Conservation (phyloP, 2,888 invertebrate genomes). For the Prosopocoilus inquinatus region DNA sequence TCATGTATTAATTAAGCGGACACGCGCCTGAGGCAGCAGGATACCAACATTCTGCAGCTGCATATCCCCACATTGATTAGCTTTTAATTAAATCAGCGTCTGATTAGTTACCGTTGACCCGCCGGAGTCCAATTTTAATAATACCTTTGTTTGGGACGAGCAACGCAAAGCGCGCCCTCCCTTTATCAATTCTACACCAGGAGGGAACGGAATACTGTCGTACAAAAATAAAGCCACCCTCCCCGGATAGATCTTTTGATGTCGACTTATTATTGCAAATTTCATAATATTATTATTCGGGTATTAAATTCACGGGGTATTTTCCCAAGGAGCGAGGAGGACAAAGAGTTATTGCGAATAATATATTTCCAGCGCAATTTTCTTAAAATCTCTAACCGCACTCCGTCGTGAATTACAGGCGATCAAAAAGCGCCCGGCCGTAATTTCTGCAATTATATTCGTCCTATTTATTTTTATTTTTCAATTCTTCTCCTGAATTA, state of each 20-base stretch:
- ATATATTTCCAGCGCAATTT: slow-evolving; percentile 3
- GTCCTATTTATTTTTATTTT: too few relatives aligned
- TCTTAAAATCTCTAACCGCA: background rate
- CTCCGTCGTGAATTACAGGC: too few relatives aligned
- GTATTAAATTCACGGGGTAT: slow-evolving; percentile 15
- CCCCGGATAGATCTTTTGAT: slow-evolving; percentile 7
- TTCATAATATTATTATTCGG: slow-evolving; percentile 14
- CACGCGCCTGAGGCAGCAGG: slow-evolving; percentile 37
- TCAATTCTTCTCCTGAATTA: too few relatives aligned
- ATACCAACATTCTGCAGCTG: slow-evolving; percentile 38
- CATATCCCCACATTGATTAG: slow-evolving; percentile 38
- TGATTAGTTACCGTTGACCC: slow-evolving; percentile 27
- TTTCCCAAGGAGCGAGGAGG: background rate
- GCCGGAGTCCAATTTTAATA: background rate
- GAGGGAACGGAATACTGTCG: background rate
- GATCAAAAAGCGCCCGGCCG: too few relatives aligned
- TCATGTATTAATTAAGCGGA: slow-evolving; percentile 46
- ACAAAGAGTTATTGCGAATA: slow-evolving; percentile 1
- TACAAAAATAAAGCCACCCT: background rate
- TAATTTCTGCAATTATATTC: too few relatives aligned
- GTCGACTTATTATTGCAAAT: slow-evolving; percentile 16
- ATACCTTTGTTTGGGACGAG: slow-evolving; percentile 2
- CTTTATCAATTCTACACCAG: background rate
- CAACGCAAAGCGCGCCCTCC: background rate
- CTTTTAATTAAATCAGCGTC: slow-evolving; percentile 41